Percentiles rank a stretch among this genome's conserved stretches.
phyloP scores from a whole-genome alignment of 2,113 vertebrate genomes.

The Gavialis gangeticus region DNA sequence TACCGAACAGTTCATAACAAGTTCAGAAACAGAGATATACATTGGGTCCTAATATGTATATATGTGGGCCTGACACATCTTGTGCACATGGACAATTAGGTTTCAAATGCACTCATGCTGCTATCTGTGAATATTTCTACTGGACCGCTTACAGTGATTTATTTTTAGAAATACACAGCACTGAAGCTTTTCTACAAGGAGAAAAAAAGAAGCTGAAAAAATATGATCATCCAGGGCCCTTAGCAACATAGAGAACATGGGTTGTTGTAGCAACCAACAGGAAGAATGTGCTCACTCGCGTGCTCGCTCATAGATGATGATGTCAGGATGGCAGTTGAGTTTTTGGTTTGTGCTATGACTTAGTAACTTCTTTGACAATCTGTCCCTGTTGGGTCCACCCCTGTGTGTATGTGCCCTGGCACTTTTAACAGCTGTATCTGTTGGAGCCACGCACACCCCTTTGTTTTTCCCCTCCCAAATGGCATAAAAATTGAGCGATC shows the following conservation, averaged over 20 bases:
- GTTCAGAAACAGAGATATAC: background rate
- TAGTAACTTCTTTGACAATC: background rate
- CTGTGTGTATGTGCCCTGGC: background rate
- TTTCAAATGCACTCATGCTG: background rate
- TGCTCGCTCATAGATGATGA: background rate
- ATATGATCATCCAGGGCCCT: background rate
- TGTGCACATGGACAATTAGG: background rate
- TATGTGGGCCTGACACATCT: background rate
- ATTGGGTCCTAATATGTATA: background rate
- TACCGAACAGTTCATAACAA: fast-evolving
- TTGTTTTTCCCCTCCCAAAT: background rate
- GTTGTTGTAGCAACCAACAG: background rate
- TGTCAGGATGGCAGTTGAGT: background rate
- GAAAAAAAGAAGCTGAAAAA: background rate
- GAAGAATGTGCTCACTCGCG: too few relatives aligned
- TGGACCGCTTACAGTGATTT: background rate
- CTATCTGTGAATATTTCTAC: fast-evolving
- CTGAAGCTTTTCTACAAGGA: background rate
- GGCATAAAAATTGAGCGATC: background rate
- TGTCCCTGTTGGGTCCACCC: background rate
- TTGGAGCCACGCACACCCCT: background rate
- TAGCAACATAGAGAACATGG: slow-evolving; percentile 58
- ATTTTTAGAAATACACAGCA: background rate
- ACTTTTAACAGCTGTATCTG: background rate
- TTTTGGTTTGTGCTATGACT: background rate